Evolutionary conservation across 2,888 invertebrate genomes (phyloP).

Genomic region (Tortrix viridana): DNA sequence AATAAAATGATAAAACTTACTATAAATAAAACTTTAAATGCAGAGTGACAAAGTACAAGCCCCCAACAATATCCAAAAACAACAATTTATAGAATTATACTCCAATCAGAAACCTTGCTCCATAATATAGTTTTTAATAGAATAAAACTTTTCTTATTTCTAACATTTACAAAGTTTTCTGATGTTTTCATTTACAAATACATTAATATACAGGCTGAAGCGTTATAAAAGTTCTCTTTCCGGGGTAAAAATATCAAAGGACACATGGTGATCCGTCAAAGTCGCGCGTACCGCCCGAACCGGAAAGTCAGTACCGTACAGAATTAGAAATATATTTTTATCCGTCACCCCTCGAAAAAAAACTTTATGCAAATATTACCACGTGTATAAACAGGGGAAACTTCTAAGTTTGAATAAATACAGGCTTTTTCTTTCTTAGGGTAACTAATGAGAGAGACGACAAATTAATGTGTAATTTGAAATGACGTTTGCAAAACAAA

Average conservation of each 20-base stretch:
- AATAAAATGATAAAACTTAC: too few relatives aligned
- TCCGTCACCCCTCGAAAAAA: constrained; percentile 68
- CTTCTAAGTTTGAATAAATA: constrained; percentile 40
- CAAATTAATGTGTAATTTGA: constrained; percentile 46
- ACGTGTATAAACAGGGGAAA: constrained; percentile 79
- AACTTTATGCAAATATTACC: constrained; percentile 82
- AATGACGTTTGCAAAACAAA: constrained; percentile 37
- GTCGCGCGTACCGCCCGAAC: constrained; percentile 63
- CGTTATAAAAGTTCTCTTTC: constrained; percentile 23
- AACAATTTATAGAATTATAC: too few relatives aligned
- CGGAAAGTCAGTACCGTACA: constrained; percentile 73
- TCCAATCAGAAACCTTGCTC: too few relatives aligned
- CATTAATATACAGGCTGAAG: neutral
- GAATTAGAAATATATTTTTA: constrained; percentile 84
- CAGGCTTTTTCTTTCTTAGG: constrained; percentile 37
- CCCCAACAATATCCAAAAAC: too few relatives aligned
- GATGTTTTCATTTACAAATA: neutral
- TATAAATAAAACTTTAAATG: too few relatives aligned
- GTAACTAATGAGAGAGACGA: constrained; percentile 46
- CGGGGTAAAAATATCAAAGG: constrained; percentile 67
- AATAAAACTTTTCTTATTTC: too few relatives aligned
- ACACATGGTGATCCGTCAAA: constrained; percentile 75
- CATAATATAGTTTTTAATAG: too few relatives aligned
- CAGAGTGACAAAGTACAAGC: too few relatives aligned
- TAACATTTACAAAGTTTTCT: too few relatives aligned